Percentiles rank a stretch among this genome's conserved stretches.
Evolutionary conservation across 2,888 invertebrate species (phyloP).

Genomic region (Drosophila kambysellisi): DNA sequence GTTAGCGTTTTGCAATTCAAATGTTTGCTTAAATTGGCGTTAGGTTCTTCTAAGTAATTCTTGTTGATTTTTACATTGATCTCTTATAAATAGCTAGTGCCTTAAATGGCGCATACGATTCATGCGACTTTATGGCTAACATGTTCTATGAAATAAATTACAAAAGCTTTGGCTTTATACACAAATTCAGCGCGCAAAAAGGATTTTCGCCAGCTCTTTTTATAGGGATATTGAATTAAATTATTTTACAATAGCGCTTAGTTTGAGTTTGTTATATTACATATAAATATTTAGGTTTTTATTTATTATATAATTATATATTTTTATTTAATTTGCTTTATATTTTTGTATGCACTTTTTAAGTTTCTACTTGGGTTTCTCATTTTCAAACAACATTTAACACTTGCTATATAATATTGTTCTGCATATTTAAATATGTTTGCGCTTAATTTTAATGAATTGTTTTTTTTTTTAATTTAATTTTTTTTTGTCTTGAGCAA

Average conservation of each 20-base stretch:
- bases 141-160: constrained; percentile 81
- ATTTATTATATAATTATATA: constrained; percentile 6
- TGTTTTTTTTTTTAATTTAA: constrained; percentile 15
- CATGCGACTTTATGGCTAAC: constrained; percentile 47
- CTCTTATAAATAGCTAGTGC: constrained; percentile 38
- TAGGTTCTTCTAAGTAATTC: constrained; percentile 71
- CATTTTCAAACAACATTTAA: constrained; percentile 70
- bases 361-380: constrained; percentile 34
- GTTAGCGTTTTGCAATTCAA: constrained; percentile 33
- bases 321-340: constrained; percentile 22
- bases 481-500: constrained; percentile 48
- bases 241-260: constrained; percentile 79
- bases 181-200: constrained; percentile 46
- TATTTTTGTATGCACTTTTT: constrained; percentile 19
- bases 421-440: constrained; percentile 17
- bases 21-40: constrained; percentile 78
- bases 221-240: constrained; percentile 37
- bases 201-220: constrained; percentile 37
- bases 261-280: constrained; percentile 44
- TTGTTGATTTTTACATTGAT: constrained; percentile 63
- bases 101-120: constrained; percentile 32
- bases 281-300: constrained; percentile 30
- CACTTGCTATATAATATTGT: constrained; percentile 61
- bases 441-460: constrained; percentile 13
- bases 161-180: constrained; percentile 83